Evolutionary conservation across 2,113 vertebrate species (phyloP).

Genomic region (Neoarius graeffei): DNA sequence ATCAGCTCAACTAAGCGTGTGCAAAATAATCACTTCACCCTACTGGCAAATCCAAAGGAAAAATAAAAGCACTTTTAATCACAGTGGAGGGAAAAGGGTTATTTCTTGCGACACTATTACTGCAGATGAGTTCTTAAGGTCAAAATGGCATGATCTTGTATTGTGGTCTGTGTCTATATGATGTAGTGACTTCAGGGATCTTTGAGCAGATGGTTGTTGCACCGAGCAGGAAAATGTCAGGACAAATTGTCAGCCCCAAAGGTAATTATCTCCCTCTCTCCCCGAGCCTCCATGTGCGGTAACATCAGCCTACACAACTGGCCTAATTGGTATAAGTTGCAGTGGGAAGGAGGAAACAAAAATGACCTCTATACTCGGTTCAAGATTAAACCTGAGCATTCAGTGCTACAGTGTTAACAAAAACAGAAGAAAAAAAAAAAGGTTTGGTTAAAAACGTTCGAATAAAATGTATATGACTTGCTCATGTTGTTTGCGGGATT

Average conservation of each 20-base stretch:
- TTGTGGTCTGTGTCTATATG: slow-evolving; percentile 67
- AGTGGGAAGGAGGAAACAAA: slow-evolving; percentile 50
- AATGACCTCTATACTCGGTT: slow-evolving; percentile 47
- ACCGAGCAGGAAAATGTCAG: slow-evolving; percentile 74
- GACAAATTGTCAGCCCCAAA: slow-evolving; percentile 70
- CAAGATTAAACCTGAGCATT: slow-evolving; percentile 33
- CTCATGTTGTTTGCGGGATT: background rate
- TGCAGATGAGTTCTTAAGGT: slow-evolving; percentile 74
- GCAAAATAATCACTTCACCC: background rate
- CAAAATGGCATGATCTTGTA: slow-evolving; percentile 66
- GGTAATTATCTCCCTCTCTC: slow-evolving; percentile 65
- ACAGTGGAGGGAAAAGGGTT: slow-evolving; percentile 27
- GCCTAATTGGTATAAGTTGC: slow-evolving; percentile 55
- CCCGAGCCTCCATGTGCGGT: slow-evolving; percentile 46
- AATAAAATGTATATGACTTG: background rate
- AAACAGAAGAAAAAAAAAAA: slow-evolving; percentile 1
- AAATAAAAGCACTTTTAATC: slow-evolving; percentile 38
- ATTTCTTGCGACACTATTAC: slow-evolving; percentile 46
- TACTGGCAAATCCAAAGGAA: background rate
- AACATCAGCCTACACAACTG: slow-evolving; percentile 46
- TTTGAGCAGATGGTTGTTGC: slow-evolving; percentile 76
- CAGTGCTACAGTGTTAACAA: background rate
- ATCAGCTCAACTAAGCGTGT: background rate
- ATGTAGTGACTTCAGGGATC: slow-evolving; percentile 70
- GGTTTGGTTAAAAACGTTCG: background rate